Evolutionary conservation across 2,888 invertebrate genomes (phyloP).

Genomic region (Thecocarcelia acutangulata): DNA sequence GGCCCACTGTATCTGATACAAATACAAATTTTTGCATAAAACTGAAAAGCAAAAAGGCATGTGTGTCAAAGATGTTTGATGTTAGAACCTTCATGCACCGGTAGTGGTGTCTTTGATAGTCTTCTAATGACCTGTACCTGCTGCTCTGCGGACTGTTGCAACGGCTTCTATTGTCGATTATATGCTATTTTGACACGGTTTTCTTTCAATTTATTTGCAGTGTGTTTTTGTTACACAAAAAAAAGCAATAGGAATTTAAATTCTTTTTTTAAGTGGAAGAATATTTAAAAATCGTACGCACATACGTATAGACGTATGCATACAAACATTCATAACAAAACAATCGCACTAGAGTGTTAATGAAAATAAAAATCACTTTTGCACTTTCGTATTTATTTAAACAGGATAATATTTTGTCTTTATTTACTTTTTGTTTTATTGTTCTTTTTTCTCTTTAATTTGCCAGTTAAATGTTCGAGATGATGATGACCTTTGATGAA

Average conservation of each 20-base stretch:
- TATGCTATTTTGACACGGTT: constrained; percentile 62
- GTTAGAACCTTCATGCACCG: constrained; percentile 54
- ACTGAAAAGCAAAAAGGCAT: background rate
- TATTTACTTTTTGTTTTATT: constrained; percentile 47
- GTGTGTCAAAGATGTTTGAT: constrained; percentile 34
- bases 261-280: constrained; percentile 10
- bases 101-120: constrained; percentile 60
- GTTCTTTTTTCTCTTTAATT: constrained; percentile 12
- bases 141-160: constrained; percentile 28
- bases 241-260: constrained; percentile 24
- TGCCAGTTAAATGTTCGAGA: constrained; percentile 24
- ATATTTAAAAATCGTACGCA: too few species aligned
- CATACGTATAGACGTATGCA: too few species aligned
- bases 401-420: constrained; percentile 48
- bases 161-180: constrained; percentile 32
- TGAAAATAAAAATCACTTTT: constrained; percentile 52
- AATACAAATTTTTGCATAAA: constrained; percentile 55
- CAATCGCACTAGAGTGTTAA: constrained; percentile 64
- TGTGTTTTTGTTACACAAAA: background rate
- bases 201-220: constrained; percentile 54
- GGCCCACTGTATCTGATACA: constrained; percentile 7
- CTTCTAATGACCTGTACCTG: constrained; percentile 54
- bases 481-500: constrained; percentile 20
- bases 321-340: constrained; percentile 28
- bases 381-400: constrained; percentile 49